Conservation (phyloP, 2,797 vertebrate genomes). For the Microctenopoma lineatum region DNA sequence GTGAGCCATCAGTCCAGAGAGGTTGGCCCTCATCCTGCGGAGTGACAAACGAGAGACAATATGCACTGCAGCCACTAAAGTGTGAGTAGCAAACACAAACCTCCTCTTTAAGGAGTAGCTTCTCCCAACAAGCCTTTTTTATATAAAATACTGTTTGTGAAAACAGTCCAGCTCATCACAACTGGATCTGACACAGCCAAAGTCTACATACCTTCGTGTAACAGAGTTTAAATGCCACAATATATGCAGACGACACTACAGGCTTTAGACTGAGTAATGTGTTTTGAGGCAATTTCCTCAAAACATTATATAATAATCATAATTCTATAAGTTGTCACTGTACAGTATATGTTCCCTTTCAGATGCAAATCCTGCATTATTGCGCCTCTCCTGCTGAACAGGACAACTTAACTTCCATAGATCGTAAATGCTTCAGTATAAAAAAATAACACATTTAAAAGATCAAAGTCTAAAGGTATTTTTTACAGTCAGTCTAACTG, state of each 20-base stretch:
- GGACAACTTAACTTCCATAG: too few relatives aligned
- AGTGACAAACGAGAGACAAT: slow-evolving; percentile 17
- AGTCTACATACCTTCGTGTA: background rate
- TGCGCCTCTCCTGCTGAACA: too few relatives aligned
- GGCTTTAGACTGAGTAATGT: background rate
- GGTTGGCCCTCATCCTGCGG: slow-evolving; percentile 85
- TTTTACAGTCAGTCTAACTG: background rate
- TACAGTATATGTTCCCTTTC: too few relatives aligned
- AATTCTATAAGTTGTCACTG: too few relatives aligned
- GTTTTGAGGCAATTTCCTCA: too few relatives aligned
- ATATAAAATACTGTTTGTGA: slow-evolving; percentile 24
- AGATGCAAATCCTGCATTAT: too few relatives aligned
- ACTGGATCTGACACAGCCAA: background rate
- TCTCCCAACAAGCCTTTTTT: slow-evolving; percentile 8
- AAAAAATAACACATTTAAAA: background rate
- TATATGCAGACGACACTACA: background rate
- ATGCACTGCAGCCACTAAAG: slow-evolving; percentile 13
- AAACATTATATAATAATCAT: too few relatives aligned
- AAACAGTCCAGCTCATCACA: background rate
- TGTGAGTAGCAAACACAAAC: slow-evolving; percentile 35
- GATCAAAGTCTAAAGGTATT: background rate
- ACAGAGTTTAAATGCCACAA: background rate
- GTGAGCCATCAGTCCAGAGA: slow-evolving; percentile 86
- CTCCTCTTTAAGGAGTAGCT: slow-evolving; percentile 42
- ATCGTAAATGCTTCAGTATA: too few relatives aligned